These are phyloP conservation scores for Hartigia nigra DNA, from an alignment of 2,888 invertebrate species.

Conservation along the genomic window DNA sequence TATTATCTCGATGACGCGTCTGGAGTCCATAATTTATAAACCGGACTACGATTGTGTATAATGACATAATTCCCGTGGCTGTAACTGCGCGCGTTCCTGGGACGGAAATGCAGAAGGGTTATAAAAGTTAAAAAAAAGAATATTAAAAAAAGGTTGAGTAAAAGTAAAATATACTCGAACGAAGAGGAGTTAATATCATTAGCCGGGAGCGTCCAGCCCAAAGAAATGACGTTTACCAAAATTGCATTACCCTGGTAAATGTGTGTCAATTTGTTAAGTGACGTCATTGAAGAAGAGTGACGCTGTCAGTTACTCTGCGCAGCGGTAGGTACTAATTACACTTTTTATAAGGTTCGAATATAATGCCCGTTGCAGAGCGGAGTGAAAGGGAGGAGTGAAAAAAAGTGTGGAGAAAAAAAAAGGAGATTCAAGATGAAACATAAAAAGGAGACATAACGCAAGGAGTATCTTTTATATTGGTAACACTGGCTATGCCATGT, in stretches of 20 bases:
- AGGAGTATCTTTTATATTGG: background rate
- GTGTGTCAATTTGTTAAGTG: background rate
- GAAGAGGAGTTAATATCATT: background rate
- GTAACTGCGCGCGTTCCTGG: background rate
- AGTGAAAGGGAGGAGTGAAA: constrained; percentile 2
- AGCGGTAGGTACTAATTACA: constrained; percentile 45
- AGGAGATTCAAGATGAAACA: constrained; percentile 8
- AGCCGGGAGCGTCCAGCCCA: background rate
- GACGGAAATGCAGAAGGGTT: background rate
- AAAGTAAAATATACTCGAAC: background rate
- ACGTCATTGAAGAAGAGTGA: background rate
- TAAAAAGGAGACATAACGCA: background rate
- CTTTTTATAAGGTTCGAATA: constrained; percentile 39
- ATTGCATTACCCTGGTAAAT: background rate
- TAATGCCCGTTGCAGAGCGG: constrained; percentile 24
- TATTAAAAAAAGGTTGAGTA: background rate
- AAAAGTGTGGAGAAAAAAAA: constrained; percentile 6
- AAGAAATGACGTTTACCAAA: background rate
- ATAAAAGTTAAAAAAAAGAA: background rate
- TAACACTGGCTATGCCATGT: background rate
- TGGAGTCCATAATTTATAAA: constrained; percentile 52
- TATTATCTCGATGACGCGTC: constrained; percentile 57
- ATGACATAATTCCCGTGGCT: constrained; percentile 51
- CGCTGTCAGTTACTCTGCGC: constrained; percentile 19
- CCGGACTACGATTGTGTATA: constrained; percentile 40